phyloP scores from a whole-genome alignment of 2,888 invertebrate species.

The Andricus curvator region DNA sequence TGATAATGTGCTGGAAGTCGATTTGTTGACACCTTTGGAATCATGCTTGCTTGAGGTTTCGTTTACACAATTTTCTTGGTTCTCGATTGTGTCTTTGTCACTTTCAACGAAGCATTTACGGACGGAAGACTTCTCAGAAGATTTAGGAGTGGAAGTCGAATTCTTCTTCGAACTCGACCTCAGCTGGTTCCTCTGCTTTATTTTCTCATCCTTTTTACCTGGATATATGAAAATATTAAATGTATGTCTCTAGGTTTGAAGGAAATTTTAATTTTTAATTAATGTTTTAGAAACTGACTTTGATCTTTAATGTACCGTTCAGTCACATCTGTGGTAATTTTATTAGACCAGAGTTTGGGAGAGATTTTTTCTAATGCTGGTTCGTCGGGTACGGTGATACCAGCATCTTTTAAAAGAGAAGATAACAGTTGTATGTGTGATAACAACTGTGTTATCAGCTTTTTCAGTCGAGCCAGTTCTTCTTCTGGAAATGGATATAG shows the following conservation, averaged over 20 bases:
- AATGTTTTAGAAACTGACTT: constrained; percentile 56
- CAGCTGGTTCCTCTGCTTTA: constrained; percentile 56
- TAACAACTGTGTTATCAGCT: constrained; percentile 71
- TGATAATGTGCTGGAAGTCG: constrained; percentile 42
- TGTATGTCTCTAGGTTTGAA: not conserved
- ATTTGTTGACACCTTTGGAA: constrained; percentile 23
- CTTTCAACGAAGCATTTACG: constrained; percentile 58
- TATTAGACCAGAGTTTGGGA: constrained; percentile 76
- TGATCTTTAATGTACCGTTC: constrained; percentile 68
- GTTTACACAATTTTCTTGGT: constrained; percentile 74
- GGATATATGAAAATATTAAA: constrained; percentile 42
- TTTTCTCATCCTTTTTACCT: constrained; percentile 68
- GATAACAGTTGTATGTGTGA: constrained; percentile 73
- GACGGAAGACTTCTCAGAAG: constrained; percentile 63
- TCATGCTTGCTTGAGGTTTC: constrained; percentile 63
- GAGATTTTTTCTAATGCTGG: constrained; percentile 76
- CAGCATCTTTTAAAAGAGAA: constrained; percentile 72
- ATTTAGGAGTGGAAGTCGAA: constrained; percentile 61
- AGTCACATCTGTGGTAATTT: constrained; percentile 72
- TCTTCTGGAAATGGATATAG: constrained; percentile 65
- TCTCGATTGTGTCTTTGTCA: constrained; percentile 65
- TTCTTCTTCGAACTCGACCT: constrained; percentile 53
- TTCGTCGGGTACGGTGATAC: constrained; percentile 74
- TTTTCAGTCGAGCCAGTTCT: constrained; percentile 73
- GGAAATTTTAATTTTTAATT: not conserved